Conservation (phyloP, 2,113 vertebrate species). For the Chlamydotis undulata region DNA sequence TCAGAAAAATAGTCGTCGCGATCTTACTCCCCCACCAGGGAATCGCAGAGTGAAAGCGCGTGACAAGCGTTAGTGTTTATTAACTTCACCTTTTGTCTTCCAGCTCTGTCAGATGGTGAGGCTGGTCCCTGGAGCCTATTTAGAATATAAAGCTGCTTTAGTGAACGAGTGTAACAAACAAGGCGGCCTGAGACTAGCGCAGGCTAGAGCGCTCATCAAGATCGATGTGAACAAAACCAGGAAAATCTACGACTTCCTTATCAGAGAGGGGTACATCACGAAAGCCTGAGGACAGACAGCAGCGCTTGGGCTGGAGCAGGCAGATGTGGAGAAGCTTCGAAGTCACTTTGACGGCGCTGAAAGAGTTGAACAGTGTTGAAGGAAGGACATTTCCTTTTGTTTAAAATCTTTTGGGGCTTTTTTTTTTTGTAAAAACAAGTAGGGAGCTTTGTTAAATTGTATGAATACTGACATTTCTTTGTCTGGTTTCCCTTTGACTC, state of each 20-base stretch:
- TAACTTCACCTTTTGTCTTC: slow-evolving; percentile 69
- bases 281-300: slow-evolving; percentile 80
- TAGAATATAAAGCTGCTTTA: slow-evolving; percentile 97
- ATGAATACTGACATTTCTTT: neutral
- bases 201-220: slow-evolving; percentile 97
- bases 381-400: slow-evolving; percentile 45
- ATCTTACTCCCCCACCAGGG: neutral
- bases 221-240: slow-evolving; percentile 99
- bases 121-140: slow-evolving; percentile 95
- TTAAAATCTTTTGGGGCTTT: neutral
- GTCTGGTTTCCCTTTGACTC: slow-evolving; percentile 30
- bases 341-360: neutral
- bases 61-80: slow-evolving; percentile 43
- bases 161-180: slow-evolving; percentile 94
- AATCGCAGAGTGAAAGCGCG: neutral
- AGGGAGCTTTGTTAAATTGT: slow-evolving; percentile 36
- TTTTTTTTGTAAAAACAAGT: neutral
- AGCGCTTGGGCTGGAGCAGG: neutral
- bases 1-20: neutral
- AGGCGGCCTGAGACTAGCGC: slow-evolving; percentile 92
- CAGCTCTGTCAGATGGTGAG: slow-evolving; percentile 98
- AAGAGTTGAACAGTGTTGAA: slow-evolving; percentile 22
- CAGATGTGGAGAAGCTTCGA: neutral
- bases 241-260: slow-evolving; percentile 98
- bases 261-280: slow-evolving; percentile 95